Base-by-base conservation (phyloP, 2,888 invertebrate species). In the Epinotia brunnichana region DNA sequence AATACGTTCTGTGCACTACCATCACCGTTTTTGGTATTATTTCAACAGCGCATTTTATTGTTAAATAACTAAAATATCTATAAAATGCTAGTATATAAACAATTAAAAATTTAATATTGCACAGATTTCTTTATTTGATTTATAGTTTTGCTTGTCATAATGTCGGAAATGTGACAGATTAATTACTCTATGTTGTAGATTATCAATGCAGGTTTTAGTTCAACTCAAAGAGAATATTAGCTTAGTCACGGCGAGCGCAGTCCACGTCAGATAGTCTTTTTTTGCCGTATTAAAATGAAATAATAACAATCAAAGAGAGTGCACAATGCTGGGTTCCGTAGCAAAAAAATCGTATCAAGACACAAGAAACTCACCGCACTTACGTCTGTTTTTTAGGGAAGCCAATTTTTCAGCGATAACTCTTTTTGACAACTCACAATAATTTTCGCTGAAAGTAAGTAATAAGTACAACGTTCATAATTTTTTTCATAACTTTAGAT, bases 81-180 rank as follows among this genome's bases (percentile, higher is more conserved):
- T 2, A 5, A 48, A 62, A 48, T 53, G 1, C 10, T 53, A 48
- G 48, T 62, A 17, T 62, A n/a, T n/a, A 62, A 17, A 48, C n/a
- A 21, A 5, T 48, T 59, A 24, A 19, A 15, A 44, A 61, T 15
- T n/a, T 29, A 29, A 39, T 39, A 19, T 41, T 21, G 19, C 48
- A 5, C 29, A 48, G 17, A 63, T 64, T 39, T 64, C 35, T 64
- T 54, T 53, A 15, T 54, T 39, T 54, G 39, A 54, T 39, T 54
- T 54, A 41, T 21, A 66, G 41, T 24, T 66, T 56, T 56, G 41
- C 41, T 66, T 66, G 66, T 56, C 53, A 66, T 19, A n/a, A 0
- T 56, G 66, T 56, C 66, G 11, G 41, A 41, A 5, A 41, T 53
- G 56, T 66, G n/a, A 56, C 5, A 41, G 24, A 13, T 63, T 3